These are phyloP conservation scores for Cephus nigrinus DNA, from an alignment of 2,888 invertebrate species.

Conservation along the genomic window DNA sequence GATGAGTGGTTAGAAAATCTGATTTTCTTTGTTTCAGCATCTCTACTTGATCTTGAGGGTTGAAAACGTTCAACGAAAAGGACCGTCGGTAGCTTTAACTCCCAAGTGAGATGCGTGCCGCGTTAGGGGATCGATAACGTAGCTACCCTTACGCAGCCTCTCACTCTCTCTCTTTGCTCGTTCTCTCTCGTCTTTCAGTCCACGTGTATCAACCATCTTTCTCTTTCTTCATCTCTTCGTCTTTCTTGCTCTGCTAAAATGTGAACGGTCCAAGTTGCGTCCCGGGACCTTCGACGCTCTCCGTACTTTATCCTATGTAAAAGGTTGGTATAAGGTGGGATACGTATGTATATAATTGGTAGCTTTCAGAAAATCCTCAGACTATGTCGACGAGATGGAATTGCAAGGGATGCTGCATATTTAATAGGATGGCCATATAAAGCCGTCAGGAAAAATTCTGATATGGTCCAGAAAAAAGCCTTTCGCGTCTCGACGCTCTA, in stretches of 20 bases:
- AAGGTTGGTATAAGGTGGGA: background rate
- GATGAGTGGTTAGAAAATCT: background rate
- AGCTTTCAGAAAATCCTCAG: background rate
- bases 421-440: background rate
- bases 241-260: background rate
- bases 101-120: conserved; percentile 24
- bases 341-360: background rate
- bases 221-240: conserved; percentile 14
- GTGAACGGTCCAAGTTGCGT: conserved; percentile 12
- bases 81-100: conserved; percentile 19
- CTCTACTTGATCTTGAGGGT: background rate
- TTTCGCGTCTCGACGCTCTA: background rate
- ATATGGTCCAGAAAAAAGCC: background rate
- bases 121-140: conserved; percentile 32
- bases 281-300: conserved; percentile 14
- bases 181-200: background rate
- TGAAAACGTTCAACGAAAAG: background rate
- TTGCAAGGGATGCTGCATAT: background rate
- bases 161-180: conserved; percentile 10
- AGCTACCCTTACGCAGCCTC: conserved; percentile 27
- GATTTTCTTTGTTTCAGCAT: background rate
- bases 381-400: background rate
- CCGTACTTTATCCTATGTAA: background rate
- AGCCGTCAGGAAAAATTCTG: background rate
- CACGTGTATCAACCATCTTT: background rate